Evolutionary conservation across 1,140 invertebrate species (phyloP).

Genomic region (Cydia fagiglandana): DNA sequence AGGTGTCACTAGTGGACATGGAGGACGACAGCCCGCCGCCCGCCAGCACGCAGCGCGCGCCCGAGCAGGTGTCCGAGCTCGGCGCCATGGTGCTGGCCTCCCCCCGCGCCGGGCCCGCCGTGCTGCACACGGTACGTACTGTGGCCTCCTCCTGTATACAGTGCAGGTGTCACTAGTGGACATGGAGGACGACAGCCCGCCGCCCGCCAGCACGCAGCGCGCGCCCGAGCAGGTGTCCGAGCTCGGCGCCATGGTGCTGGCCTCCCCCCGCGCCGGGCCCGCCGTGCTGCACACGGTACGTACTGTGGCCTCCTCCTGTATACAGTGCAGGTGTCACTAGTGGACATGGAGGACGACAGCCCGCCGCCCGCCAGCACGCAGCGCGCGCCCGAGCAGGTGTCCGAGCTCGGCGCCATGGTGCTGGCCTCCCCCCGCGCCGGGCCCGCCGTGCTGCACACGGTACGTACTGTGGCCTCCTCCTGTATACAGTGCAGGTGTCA

Average conservation of each 20-base stretch:
- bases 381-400: constrained; percentile 83
- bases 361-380: too few species aligned
- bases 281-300: constrained; percentile 71
- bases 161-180: constrained; percentile 75
- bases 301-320: not conserved
- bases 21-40: constrained; percentile 55
- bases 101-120: constrained; percentile 83
- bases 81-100: constrained; percentile 81
- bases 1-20: constrained; percentile 76
- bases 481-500: constrained; percentile 81
- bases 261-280: constrained; percentile 83
- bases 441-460: constrained; percentile 76
- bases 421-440: constrained; percentile 83
- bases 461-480: constrained; percentile 81
- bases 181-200: constrained; percentile 43
- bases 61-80: constrained; percentile 85
- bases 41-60: constrained; percentile 84
- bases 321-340: constrained; percentile 64
- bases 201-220: constrained; percentile 81
- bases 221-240: constrained; percentile 86
- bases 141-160: not conserved
- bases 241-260: constrained; percentile 81
- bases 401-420: constrained; percentile 82
- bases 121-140: constrained; percentile 57
- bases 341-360: constrained; percentile 52